phyloP scores from a whole-genome alignment of 2,797 vertebrate species.

The Dryobates pubescens region DNA sequence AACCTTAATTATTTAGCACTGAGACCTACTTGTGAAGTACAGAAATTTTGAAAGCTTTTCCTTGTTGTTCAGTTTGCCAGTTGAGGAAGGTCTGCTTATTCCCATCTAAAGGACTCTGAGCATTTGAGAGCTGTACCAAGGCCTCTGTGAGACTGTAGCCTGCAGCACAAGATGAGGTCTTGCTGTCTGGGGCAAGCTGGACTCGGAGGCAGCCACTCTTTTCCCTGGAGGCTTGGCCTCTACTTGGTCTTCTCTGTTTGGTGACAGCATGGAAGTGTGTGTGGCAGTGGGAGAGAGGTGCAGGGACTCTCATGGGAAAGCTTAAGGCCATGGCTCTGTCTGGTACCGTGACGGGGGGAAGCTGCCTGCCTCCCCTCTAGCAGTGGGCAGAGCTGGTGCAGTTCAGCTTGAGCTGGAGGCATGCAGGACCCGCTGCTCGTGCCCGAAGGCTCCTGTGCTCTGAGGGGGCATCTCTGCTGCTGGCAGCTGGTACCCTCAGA shows the following conservation, averaged over 20 bases:
- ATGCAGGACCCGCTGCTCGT: not conserved
- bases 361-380: not conserved
- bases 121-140: not conserved
- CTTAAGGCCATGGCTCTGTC: not conserved
- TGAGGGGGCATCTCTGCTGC: not conserved
- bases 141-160: not conserved
- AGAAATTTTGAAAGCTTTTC: not conserved
- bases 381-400: not conserved
- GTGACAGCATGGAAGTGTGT: not conserved
- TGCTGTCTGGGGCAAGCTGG: not conserved
- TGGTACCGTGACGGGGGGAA: accelerated
- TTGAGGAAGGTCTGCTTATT: not conserved
- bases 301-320: not conserved
- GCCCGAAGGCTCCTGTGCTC: not conserved
- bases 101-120: not conserved
- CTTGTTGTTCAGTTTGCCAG: not conserved
- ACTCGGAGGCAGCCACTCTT: not conserved
- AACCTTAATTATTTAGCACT: not conserved
- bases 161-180: not conserved
- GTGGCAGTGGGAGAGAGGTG: not conserved
- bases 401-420: not conserved
- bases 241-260: not conserved
- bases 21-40: not conserved
- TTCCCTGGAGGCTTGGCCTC: not conserved
- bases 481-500: not conserved